Percentiles rank a stretch among this genome's conserved stretches.
These are phyloP conservation scores for Notiomystis cincta DNA, from an alignment of 2,113 vertebrate genomes.

Conservation along the genomic window DNA sequence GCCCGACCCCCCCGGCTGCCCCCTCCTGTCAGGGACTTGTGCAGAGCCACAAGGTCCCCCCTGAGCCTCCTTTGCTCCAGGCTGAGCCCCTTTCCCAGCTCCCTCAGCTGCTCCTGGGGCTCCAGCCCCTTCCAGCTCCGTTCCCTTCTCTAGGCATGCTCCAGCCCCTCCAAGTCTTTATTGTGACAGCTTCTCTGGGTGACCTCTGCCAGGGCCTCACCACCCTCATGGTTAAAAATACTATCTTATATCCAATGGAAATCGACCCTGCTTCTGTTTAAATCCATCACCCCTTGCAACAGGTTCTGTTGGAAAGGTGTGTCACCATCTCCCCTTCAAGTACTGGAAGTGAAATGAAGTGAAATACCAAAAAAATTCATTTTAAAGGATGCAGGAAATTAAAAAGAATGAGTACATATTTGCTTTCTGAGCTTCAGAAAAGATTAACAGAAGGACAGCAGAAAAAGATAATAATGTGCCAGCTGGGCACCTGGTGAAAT, in stretches of 20 bases:
- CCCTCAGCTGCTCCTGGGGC: neutral
- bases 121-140: fast-evolving
- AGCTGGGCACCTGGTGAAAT: neutral
- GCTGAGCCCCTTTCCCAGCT: neutral
- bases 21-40: neutral
- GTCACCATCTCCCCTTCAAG: neutral
- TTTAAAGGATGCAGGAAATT: neutral
- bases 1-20: neutral
- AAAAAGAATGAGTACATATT: neutral
- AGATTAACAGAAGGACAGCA: neutral
- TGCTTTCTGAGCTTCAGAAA: neutral
- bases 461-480: neutral
- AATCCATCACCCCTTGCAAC: neutral
- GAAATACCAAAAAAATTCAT: neutral
- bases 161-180: neutral
- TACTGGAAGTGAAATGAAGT: neutral
- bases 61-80: neutral
- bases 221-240: neutral
- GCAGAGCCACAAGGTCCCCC: neutral
- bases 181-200: neutral
- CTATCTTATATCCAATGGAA: neutral
- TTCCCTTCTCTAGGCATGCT: fast-evolving
- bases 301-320: neutral
- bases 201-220: neutral
- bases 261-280: neutral